Percentiles rank a stretch among this genome's conserved stretches.
Conservation (phyloP, 2,113 vertebrate species). For the Entomyzon cyanotis region DNA sequence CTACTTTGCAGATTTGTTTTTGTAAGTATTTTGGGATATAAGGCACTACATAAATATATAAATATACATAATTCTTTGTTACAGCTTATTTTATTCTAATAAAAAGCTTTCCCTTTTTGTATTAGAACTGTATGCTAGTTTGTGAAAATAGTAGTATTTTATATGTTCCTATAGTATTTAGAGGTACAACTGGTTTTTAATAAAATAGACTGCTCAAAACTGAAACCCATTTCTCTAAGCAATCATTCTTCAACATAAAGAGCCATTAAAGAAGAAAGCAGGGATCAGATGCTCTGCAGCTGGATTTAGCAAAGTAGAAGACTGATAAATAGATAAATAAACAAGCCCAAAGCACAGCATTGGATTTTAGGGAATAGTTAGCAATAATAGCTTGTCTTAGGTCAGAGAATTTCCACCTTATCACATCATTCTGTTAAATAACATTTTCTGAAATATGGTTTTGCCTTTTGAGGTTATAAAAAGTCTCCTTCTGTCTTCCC, state of each 20-base stretch:
- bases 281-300: background rate
- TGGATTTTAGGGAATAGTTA: slow-evolving; percentile 77
- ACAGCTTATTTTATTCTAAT: background rate
- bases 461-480: background rate
- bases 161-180: background rate
- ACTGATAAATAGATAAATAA: slow-evolving; percentile 68
- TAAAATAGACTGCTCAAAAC: background rate
- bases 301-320: slow-evolving; percentile 47
- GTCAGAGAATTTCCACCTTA: slow-evolving; percentile 70
- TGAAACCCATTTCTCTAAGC: background rate
- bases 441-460: slow-evolving; percentile 54
- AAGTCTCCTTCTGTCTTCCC: background rate
- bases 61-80: background rate
- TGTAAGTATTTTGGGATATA: background rate
- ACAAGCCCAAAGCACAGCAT: slow-evolving; percentile 65
- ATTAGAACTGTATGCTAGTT: background rate
- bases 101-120: background rate
- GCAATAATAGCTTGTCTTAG: slow-evolving; percentile 74
- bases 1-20: background rate
- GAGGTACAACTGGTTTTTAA: background rate
- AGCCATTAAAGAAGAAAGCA: background rate
- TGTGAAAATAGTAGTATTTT: background rate
- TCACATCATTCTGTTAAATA: slow-evolving; percentile 75
- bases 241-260: background rate
- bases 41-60: background rate